Evolutionary conservation across 2,888 invertebrate genomes (phyloP), one percentile per base, ranked within the genome.

Genomic region (Drosophila falleni): DNA sequence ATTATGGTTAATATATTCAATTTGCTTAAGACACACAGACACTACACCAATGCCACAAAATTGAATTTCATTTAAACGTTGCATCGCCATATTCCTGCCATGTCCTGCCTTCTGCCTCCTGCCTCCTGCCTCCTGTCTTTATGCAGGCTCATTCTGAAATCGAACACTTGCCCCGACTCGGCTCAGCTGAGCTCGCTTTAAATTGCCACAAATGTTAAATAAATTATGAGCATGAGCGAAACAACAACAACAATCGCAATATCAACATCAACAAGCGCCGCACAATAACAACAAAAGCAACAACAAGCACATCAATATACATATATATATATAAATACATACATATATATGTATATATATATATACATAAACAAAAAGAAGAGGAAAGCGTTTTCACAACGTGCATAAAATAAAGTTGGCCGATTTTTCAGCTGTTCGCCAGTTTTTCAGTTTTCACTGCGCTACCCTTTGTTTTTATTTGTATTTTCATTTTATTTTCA

Each of bases 141-240:
- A 35, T 47, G 8, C 26, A 26, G 47, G 33, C 46, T 46, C 41
- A 16, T 42, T n/a, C 58, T 49, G 15, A 8, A 31, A 44, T 41
- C 46, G 35, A 61, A 46, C 23, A 53, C 54, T 44, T 49, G 42
- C 13, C 35, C 23, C 44, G 35, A 33, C 42, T 26, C 5, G 51
- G 26, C 41, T 35, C 35, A 6, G 51, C 62, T 68, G 58, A 50
- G 72, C 51, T 63, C 55, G 49, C 69, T 73, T 87, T 75, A 75
- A 87, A 80, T 65, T 67, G 80, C 77, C 80, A 54, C 77, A 86
- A 77, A 86, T 70, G 63, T 74, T 80, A 74, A 80, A 86, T 88
- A 86, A 88, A 80, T 86, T 82, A 86, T 83, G 65, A 61, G 41
- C 74, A 51, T 65, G 67, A 59, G 63, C 80, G 51, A 50, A 58